These are phyloP conservation scores for Actinia tenebrosa DNA, from an alignment of 64 coral and sea anemone species.

Conservation along the genomic window DNA sequence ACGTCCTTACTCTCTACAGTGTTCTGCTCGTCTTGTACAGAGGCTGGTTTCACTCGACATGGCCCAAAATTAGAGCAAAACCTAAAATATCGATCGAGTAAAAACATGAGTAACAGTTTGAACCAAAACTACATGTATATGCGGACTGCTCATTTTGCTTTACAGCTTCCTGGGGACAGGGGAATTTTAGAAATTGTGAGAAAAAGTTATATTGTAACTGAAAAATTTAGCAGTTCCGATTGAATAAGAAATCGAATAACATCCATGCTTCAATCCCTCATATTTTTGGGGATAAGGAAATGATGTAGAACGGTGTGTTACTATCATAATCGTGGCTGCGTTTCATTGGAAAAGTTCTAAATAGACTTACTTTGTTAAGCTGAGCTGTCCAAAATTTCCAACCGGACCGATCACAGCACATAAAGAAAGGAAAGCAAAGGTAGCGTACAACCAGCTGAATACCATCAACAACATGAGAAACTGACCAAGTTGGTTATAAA, in stretches of 20 bases:
- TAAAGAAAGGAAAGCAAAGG: conserved; percentile 82
- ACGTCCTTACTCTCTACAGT: neutral
- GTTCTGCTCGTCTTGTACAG: neutral
- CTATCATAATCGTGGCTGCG: no score
- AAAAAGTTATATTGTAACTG: no score
- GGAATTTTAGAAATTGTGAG: no score
- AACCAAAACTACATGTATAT: no score
- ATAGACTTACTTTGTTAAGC: conserved; percentile 37
- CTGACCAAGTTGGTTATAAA: conserved; percentile 80
- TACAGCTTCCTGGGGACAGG: no score
- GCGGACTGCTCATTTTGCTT: no score
- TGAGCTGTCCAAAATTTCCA: conserved; percentile 84
- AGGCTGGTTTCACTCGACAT: neutral
- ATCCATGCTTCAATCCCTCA: no score
- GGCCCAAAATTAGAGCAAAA: neutral
- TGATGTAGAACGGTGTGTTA: no score
- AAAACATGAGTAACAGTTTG: no score
- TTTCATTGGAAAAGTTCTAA: neutral
- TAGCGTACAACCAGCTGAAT: conserved; percentile 86
- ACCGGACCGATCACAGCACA: conserved; percentile 75
- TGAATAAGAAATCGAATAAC: no score
- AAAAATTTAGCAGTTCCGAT: no score
- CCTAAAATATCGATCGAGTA: neutral
- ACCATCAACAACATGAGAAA: conserved; percentile 95
- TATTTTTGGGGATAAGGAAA: no score